Percentiles rank a stretch among this genome's conserved stretches.
These are phyloP conservation scores for Ophiothrix spiculata DNA, from an alignment of 35 echinoderm and acorn worm genomes.

Conservation along the genomic window DNA sequence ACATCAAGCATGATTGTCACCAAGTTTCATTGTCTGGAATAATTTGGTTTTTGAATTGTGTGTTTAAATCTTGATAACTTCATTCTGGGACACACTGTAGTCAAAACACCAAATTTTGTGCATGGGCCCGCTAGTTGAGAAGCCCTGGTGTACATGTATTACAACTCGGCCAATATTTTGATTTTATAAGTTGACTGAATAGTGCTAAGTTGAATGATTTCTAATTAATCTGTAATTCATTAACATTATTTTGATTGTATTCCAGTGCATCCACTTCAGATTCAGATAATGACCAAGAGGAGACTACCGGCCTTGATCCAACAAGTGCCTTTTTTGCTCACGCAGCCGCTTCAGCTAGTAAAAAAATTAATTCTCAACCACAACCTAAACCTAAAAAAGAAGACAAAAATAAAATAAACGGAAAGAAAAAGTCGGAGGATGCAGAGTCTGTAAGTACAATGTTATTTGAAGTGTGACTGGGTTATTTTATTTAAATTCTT, in stretches of 20 bases:
- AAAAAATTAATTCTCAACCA: conserved; percentile 43
- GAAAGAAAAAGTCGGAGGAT: conserved; percentile 44
- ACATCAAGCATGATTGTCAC: too few species aligned
- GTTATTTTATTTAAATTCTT: too few species aligned
- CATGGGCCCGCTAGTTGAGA: too few species aligned
- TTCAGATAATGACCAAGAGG: conserved; percentile 44
- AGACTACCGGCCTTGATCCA: conserved; percentile 50
- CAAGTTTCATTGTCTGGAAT: too few species aligned
- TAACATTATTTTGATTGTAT: not conserved
- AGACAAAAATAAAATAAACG: conserved; percentile 50
- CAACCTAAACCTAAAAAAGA: conserved; percentile 40
- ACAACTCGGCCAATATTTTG: not conserved
- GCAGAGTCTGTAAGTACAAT: conserved; percentile 60
- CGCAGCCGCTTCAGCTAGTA: conserved; percentile 56
- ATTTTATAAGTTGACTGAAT: not conserved
- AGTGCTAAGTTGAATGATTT: not conserved
- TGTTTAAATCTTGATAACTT: too few species aligned
- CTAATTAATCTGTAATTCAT: not conserved
- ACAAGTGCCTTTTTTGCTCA: conserved; percentile 82
- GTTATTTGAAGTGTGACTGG: not conserved
- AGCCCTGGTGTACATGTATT: too few species aligned
- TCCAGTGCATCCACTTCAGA: conserved; percentile 2
- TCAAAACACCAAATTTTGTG: too few species aligned
- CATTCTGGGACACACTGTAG: too few species aligned
- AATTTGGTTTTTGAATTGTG: too few species aligned